Percentiles rank a stretch among this genome's conserved stretches.
phyloP scores from a whole-genome alignment of 2,797 vertebrate genomes.

The Lagorchestes hirsutus region DNA sequence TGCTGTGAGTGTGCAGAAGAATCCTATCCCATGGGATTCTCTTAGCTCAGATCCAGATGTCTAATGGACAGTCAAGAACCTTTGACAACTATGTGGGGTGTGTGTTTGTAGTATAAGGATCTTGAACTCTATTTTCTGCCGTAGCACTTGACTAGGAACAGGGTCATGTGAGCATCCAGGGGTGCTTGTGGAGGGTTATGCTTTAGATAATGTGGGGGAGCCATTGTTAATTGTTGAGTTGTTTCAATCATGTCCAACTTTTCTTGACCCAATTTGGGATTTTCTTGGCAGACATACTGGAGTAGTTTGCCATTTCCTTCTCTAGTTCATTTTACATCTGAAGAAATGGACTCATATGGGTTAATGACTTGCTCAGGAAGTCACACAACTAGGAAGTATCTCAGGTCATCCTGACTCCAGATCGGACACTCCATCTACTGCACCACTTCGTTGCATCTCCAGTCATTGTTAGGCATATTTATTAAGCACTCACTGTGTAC shows the following conservation, averaged over 20 bases:
- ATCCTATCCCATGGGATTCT: not conserved
- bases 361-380: not conserved
- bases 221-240: not conserved
- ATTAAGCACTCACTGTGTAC: not conserved
- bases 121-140: not conserved
- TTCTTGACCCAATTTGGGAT: not conserved
- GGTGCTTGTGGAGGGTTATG: too few relatives aligned
- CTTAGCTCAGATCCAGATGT: not conserved
- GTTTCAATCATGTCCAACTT: not conserved
- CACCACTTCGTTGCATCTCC: not conserved
- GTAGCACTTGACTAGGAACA: not conserved
- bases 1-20: not conserved
- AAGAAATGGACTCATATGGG: not conserved
- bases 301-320: not conserved
- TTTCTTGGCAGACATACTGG: not conserved
- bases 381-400: not conserved
- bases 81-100: not conserved
- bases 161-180: not conserved
- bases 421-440: not conserved
- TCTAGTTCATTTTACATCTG: not conserved
- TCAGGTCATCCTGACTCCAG: not conserved
- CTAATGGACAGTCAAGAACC: not conserved
- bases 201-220: not conserved
- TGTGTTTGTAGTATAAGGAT: not conserved
- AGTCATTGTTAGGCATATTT: not conserved